Evolutionary conservation across 2,888 invertebrate species (phyloP).

Genomic region (Gandaritis pyraliata): DNA sequence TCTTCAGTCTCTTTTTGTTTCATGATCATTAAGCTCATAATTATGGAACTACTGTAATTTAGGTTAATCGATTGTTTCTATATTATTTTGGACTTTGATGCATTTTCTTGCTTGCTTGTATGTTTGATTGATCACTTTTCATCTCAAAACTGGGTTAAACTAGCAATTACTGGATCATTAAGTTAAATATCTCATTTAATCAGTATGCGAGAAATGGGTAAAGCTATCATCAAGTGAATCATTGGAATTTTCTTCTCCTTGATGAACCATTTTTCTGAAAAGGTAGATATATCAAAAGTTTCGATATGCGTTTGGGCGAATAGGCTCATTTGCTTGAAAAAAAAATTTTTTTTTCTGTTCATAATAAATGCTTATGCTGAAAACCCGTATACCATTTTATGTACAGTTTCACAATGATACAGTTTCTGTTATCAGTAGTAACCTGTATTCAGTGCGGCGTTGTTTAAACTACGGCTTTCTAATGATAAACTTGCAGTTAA

Average conservation of each 20-base stretch:
- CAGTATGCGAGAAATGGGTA: neutral
- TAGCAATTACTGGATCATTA: constrained; percentile 12
- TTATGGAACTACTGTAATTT: constrained; percentile 29
- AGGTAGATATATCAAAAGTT: too few species aligned
- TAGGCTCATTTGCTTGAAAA: too few species aligned
- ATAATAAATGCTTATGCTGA: neutral
- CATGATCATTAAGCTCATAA: constrained; percentile 22
- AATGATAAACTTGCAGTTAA: constrained; percentile 29
- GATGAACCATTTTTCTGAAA: too few species aligned
- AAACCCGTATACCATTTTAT: constrained; percentile 23
- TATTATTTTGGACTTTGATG: constrained; percentile 1
- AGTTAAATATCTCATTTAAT: neutral
- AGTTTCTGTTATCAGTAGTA: constrained; percentile 58
- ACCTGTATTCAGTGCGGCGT: constrained; percentile 34
- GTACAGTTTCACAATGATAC: constrained; percentile 37
- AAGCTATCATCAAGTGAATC: too few species aligned
- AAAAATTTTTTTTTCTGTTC: too few species aligned
- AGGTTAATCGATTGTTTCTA: constrained; percentile 25
- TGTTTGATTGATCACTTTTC: constrained; percentile 37
- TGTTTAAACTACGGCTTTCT: constrained; percentile 47
- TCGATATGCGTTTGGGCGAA: too few species aligned
- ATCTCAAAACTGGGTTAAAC: constrained; percentile 22
- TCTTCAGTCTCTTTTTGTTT: constrained; percentile 13
- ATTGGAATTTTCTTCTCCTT: too few species aligned
- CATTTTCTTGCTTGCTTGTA: constrained; percentile 13